Evolutionary conservation across 1,140 invertebrate species (phyloP).

Genomic region (Drosophila kohkoa): DNA sequence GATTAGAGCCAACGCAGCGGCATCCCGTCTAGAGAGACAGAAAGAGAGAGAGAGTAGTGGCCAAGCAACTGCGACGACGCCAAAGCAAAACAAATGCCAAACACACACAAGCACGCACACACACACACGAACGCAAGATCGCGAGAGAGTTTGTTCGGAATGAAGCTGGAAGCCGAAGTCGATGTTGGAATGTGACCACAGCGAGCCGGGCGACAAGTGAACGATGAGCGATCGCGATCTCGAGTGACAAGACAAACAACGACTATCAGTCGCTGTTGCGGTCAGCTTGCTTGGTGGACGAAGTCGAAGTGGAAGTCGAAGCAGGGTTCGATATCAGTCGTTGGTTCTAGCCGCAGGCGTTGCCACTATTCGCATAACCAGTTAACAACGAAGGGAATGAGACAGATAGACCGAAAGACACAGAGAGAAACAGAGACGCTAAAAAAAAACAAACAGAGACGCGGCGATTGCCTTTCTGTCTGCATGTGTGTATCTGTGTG

Average conservation of each 20-base stretch:
- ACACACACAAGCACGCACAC: background rate
- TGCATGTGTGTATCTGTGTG: background rate
- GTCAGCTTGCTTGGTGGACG: constrained; percentile 14
- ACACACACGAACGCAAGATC: background rate
- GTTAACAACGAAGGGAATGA: constrained; percentile 61
- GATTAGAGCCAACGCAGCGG: background rate
- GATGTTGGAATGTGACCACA: background rate
- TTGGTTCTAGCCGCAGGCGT: constrained; percentile 70
- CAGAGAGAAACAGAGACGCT: constrained; percentile 16
- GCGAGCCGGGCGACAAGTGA: constrained; percentile 52
- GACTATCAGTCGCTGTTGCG: constrained; percentile 48
- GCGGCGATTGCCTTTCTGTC: background rate
- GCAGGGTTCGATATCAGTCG: constrained; percentile 39
- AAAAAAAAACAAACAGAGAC: constrained; percentile 38
- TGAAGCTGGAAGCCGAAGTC: background rate
- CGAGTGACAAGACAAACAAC: constrained; percentile 68
- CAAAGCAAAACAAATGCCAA: constrained; percentile 38
- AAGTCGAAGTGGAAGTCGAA: constrained; percentile 3
- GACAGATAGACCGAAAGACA: constrained; percentile 4
- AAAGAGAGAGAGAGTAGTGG: constrained; percentile 7
- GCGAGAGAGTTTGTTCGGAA: background rate
- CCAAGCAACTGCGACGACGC: constrained; percentile 31
- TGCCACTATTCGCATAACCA: constrained; percentile 76
- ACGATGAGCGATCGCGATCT: constrained; percentile 60
- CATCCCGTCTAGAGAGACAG: constrained; percentile 2